phyloP scores from a whole-genome alignment of 2,113 vertebrate species.

The Cepphus grylle region DNA sequence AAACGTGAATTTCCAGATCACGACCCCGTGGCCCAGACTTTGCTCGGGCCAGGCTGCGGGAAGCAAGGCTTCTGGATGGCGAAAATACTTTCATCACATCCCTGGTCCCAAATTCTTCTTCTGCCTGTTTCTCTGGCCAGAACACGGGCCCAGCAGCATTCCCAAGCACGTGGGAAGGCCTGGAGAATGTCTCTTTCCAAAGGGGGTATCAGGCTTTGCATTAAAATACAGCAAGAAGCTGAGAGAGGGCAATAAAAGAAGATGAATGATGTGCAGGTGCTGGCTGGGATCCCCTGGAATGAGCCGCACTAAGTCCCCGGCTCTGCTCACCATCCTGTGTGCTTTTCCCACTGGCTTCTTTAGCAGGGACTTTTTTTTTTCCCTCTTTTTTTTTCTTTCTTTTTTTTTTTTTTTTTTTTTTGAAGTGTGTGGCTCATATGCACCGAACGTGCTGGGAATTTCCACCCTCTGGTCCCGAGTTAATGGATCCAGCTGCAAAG shows the following conservation, averaged over 20 bases:
- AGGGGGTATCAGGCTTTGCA: neutral
- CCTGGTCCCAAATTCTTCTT: neutral
- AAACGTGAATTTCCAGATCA: neutral
- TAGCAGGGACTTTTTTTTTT: neutral
- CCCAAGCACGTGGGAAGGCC: neutral
- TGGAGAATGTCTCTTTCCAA: slow-evolving; percentile 16
- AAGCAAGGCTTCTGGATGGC: neutral
- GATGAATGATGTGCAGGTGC: slow-evolving; percentile 55
- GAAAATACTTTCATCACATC: neutral
- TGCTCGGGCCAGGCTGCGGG: neutral
- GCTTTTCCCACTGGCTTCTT: neutral
- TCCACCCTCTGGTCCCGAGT: neutral
- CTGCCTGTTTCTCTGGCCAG: neutral
- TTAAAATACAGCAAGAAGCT: neutral
- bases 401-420: neutral
- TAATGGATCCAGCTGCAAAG: neutral
- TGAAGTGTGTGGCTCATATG: neutral
- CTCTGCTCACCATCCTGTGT: neutral
- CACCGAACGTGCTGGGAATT: neutral
- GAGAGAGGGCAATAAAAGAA: slow-evolving; percentile 48
- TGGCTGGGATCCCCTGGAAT: slow-evolving; percentile 33
- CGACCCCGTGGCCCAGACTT: neutral
- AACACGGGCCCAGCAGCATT: neutral
- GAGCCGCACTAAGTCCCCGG: neutral
- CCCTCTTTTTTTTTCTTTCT: no score